Base-by-base conservation (phyloP, 2,888 invertebrate species). In the Priapulus caudatus region DNA sequence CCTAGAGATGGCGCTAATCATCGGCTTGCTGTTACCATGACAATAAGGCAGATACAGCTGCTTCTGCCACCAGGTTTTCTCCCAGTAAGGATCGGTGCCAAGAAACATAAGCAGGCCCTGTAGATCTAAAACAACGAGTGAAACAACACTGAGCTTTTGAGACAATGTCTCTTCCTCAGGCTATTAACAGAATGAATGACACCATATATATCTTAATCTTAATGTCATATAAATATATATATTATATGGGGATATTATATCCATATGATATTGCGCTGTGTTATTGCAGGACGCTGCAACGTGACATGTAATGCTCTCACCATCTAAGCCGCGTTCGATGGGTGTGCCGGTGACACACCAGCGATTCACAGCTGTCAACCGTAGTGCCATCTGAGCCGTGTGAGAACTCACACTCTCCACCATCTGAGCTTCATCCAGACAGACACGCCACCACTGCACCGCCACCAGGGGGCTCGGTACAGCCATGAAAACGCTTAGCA, bases 341-440 rank as follows among this genome's bases (percentile, higher is more conserved):
- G 83, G 82, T 0, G 85, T 86, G 20, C 86, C 86, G 2, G 84
- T 84, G 1, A 74, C 70, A 65, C 72, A 72, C 86, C 86, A 86
- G 47, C 81, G 75, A 68, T 82, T 79, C 1, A 78, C 66, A 4
- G 81, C 78, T 55, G 64, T 61, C 43, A 83, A 65, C 55, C 75
- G 70, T 46, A 72, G 64, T 0, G 81, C 79, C 82, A 83, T 82
- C 60, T 76, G 73, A 0, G 81, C 78, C 1, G 79, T 76, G 63
- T 77, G 72, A 1, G 77, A 72, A 1, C 74, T 71, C 2, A 75
- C 72, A 48, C 77, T 74, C 63, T 85, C 84, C 0, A 84, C 81
- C 77, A 83, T 81, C 74, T 86, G 86, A 3, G 84, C 85, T 71
- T 86, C 86, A 69, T 86, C 86, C 21, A 85, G 70, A 64, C 82